These are phyloP conservation scores for Ceuthmochares aereus DNA, from an alignment of 2,113 vertebrate genomes.

Conservation along the genomic window DNA sequence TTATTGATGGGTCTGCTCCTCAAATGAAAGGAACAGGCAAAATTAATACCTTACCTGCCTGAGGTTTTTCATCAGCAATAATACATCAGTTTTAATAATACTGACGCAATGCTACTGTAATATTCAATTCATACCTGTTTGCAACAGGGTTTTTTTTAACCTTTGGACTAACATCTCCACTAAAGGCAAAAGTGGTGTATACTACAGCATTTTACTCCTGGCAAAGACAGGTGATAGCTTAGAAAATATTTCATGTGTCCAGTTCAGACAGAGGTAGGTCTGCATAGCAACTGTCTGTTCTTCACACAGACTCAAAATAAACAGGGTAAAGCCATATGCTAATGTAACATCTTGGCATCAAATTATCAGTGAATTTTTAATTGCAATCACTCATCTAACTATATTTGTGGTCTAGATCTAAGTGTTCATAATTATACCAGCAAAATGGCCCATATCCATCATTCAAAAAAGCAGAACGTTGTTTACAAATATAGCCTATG, in stretches of 20 bases:
- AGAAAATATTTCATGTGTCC: neutral
- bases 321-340: neutral
- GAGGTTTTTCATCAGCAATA: neutral
- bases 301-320: neutral
- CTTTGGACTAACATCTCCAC: neutral
- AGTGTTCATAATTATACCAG: neutral
- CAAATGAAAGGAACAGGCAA: neutral
- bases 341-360: neutral
- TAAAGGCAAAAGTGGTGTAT: neutral
- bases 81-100: neutral
- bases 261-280: neutral
- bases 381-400: neutral
- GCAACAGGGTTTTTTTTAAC: neutral
- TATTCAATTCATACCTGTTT: neutral
- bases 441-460: neutral
- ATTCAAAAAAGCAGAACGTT: neutral
- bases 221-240: neutral
- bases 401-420: neutral
- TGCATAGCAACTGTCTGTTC: neutral
- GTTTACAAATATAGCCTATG: neutral
- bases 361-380: neutral
- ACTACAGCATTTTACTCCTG: neutral
- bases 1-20: conserved; percentile 37
- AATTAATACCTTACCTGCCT: neutral
- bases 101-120: neutral